phyloP scores from a whole-genome alignment of 1,140 invertebrate genomes.

The Drosophila yakuba region DNA sequence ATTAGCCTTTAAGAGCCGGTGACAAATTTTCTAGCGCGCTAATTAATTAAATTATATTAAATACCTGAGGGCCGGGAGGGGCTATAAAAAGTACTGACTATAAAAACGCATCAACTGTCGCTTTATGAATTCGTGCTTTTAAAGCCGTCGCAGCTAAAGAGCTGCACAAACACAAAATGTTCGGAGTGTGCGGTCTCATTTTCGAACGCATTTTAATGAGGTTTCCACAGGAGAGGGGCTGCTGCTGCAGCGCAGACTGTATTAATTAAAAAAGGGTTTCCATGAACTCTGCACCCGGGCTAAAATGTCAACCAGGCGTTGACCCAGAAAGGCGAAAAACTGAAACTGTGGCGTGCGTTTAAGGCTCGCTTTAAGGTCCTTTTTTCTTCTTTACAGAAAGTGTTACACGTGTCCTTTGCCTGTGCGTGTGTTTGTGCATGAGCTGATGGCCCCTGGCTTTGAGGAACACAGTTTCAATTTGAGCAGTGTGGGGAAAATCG shows the following conservation, averaged over 20 bases:
- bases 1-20: slow-evolving; percentile 39
- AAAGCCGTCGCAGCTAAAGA: slow-evolving; percentile 23
- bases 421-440: slow-evolving; percentile 8
- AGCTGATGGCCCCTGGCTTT: slow-evolving; percentile 46
- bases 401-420: slow-evolving; percentile 65
- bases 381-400: slow-evolving; percentile 26
- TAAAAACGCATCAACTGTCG: slow-evolving; percentile 64
- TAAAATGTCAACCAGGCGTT: slow-evolving; percentile 67
- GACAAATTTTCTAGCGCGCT: slow-evolving; percentile 33
- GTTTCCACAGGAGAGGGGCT: slow-evolving; percentile 42
- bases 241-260: slow-evolving; percentile 40
- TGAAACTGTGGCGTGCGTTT: slow-evolving; percentile 43
- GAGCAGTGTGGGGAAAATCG: slow-evolving; percentile 46
- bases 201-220: slow-evolving; percentile 74
- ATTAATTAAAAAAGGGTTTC: slow-evolving; percentile 80
- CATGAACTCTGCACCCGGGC: slow-evolving; percentile 42
- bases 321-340: slow-evolving; percentile 55
- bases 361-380: slow-evolving; percentile 59
- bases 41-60: slow-evolving; percentile 51
- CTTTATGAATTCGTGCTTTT: slow-evolving; percentile 66
- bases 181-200: slow-evolving; percentile 35
- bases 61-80: slow-evolving; percentile 22
- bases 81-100: slow-evolving; percentile 7
- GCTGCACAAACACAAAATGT: slow-evolving; percentile 37
- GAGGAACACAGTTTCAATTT: slow-evolving; percentile 71